Conservation (phyloP, 2,113 vertebrate genomes). For the Cygnus buccinator region DNA sequence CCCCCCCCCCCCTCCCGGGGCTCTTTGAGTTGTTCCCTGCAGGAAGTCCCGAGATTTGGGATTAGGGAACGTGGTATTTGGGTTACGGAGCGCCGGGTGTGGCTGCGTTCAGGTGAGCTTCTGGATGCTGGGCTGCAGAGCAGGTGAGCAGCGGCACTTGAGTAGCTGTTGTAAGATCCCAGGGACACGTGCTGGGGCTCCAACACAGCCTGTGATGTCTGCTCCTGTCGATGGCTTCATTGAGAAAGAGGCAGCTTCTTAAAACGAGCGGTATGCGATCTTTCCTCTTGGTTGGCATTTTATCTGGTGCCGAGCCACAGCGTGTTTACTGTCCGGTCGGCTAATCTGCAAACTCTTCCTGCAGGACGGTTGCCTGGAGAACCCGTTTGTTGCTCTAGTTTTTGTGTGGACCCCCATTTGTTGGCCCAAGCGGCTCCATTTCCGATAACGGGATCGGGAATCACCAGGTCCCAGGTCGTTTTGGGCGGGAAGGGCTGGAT, state of each 20-base stretch:
- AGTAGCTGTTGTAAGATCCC: neutral
- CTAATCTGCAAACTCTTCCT: conserved; percentile 19
- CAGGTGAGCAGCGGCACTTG: neutral
- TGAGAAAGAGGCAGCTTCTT: conserved; percentile 14
- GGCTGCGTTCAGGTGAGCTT: neutral
- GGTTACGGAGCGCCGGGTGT: neutral
- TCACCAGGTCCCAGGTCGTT: neutral
- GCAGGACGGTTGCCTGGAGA: conserved; percentile 1
- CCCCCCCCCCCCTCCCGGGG: neutral
- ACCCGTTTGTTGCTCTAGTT: neutral
- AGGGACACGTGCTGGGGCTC: neutral
- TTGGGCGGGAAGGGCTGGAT: neutral
- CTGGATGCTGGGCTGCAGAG: neutral
- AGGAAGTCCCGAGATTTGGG: neutral
- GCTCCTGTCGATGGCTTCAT: neutral
- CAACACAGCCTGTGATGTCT: neutral
- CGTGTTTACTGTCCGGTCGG: accelerated
- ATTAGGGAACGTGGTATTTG: neutral
- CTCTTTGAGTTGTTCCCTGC: too few relatives aligned
- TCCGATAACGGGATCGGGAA: neutral
- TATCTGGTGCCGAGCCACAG: neutral
- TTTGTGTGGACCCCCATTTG: neutral
- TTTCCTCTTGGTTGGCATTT: neutral
- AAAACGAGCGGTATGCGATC: neutral
- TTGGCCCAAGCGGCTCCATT: neutral